Base-by-base conservation (phyloP, 2,888 invertebrate genomes). In the Neoascia interrupta region DNA sequence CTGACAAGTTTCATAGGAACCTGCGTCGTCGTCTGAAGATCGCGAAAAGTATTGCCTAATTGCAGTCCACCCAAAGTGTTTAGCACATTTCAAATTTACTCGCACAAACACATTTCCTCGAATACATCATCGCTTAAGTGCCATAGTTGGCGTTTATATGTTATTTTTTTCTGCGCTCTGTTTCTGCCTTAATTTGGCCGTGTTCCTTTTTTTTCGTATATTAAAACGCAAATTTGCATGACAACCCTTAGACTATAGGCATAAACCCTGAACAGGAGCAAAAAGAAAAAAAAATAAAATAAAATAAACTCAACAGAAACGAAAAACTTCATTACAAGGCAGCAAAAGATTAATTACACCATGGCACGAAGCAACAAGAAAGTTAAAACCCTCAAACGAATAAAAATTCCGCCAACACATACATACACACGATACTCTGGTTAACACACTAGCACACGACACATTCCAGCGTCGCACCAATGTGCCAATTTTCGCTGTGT, bases 301-400 rank as follows among this genome's bases (percentile, higher is more conserved):
- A n/a, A n/a, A n/a, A n/a, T n/a, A n/a, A n/a, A n/a, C n/a, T n/a
- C n/a, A n/a, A n/a, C n/a, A n/a, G n/a, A n/a, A n/a, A 45, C 16
- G 51, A 61, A 74, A 79, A 79, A 66, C 66, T 72, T 73, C 73
- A 79, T 79, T 79, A 73, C 66, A 79, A 79, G 79, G 73, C 73
- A 79, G 66, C 73, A 61, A 79, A 79, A 73, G 79, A 79, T 79
- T 79, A 79, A 79, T 79, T 79, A 79, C 79, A 79, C 68, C 79
- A 61, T 61, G n/a, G 66, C 79, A 79, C 79, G 79, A 79, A 79
- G 68, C 66, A 68, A 66, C 76, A 72, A 76, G 56, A 76, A 79
- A 56, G 61, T 66, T 73, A 61, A 79, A 79, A 73, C 60, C 60
- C 61, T 68, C 79, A 68, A 79, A 73, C 43, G 79, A 73, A 73